Evolutionary conservation across 92 coral and sea anemone genomes (phyloP).

Genomic region (Plumapathes pennacea): DNA sequence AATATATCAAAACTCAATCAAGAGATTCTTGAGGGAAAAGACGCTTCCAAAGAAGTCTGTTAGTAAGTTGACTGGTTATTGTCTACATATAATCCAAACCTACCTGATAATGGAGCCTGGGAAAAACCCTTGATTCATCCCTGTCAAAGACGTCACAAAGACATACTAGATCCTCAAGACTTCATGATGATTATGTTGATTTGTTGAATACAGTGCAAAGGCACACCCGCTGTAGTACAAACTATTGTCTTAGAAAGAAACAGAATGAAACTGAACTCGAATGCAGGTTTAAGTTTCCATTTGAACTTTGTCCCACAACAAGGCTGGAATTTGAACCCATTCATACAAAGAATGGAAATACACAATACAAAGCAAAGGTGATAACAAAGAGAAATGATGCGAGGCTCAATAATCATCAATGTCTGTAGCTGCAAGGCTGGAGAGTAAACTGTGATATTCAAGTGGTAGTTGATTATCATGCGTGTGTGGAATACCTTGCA

Average conservation of each 20-base stretch:
- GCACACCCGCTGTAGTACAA: slow-evolving; percentile 65
- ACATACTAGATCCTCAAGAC: slow-evolving; percentile 32
- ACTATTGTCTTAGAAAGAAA: slow-evolving; percentile 52
- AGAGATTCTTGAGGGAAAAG: slow-evolving; percentile 43
- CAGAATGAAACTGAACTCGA: slow-evolving; percentile 44
- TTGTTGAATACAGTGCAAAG: slow-evolving; percentile 64
- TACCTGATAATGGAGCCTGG: slow-evolving; percentile 69
- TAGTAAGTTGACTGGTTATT: slow-evolving; percentile 57
- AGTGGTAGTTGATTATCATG: slow-evolving; percentile 49
- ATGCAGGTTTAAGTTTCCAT: slow-evolving; percentile 67
- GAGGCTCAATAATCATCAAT: slow-evolving; percentile 45
- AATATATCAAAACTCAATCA: slow-evolving; percentile 23
- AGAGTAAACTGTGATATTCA: slow-evolving; percentile 60
- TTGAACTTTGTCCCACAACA: slow-evolving; percentile 43
- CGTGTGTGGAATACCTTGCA: slow-evolving; percentile 32
- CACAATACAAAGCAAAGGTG: slow-evolving; percentile 44
- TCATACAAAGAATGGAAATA: slow-evolving; percentile 39
- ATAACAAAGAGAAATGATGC: slow-evolving; percentile 49
- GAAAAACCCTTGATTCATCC: slow-evolving; percentile 65
- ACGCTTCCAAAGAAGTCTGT: slow-evolving; percentile 55
- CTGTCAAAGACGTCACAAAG: slow-evolving; percentile 47
- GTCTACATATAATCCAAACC: slow-evolving; percentile 64
- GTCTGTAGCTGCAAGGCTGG: slow-evolving; percentile 46
- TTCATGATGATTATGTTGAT: slow-evolving; percentile 51
- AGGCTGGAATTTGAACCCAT: slow-evolving; percentile 55